A percentile compares a stretch with the other conserved stretches of the same genome.
phyloP scores from a whole-genome alignment of 2,888 invertebrate genomes.

The Oscheius sp. region DNA sequence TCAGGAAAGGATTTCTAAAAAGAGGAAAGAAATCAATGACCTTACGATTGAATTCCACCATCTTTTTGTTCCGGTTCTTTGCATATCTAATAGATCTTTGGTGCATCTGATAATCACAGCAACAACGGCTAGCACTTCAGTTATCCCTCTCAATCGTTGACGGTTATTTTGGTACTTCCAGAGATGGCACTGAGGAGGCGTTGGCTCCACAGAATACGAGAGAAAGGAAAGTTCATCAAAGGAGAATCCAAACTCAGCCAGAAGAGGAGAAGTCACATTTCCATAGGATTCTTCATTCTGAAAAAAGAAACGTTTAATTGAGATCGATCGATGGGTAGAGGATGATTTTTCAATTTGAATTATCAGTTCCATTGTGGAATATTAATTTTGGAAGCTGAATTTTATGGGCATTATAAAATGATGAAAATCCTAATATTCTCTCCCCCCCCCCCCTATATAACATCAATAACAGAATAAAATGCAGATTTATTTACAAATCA shows the following conservation, averaged over 20 bases:
- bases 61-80: slow-evolving; percentile 50
- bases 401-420: too few species aligned
- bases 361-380: too few species aligned
- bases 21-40: neutral
- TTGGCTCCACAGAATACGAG: neutral
- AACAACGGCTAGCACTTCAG: slow-evolving; percentile 51
- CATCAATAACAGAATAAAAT: too few species aligned
- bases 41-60: slow-evolving; percentile 57
- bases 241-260: slow-evolving; percentile 28
- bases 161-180: slow-evolving; percentile 48
- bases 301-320: neutral
- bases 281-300: slow-evolving; percentile 6
- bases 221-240: slow-evolving; percentile 32
- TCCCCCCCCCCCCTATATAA: too few species aligned
- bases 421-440: too few species aligned
- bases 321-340: neutral
- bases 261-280: slow-evolving; percentile 5
- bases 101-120: slow-evolving; percentile 47
- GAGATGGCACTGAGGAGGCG: slow-evolving; percentile 51
- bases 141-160: slow-evolving; percentile 43
- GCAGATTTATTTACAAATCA: too few species aligned
- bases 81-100: slow-evolving; percentile 52
- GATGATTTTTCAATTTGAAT: too few species aligned
- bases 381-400: too few species aligned
- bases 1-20: slow-evolving; percentile 84